These are phyloP conservation scores for Lepidochitona cinerea DNA, from an alignment of 2,888 invertebrate species.

Conservation along the genomic window DNA sequence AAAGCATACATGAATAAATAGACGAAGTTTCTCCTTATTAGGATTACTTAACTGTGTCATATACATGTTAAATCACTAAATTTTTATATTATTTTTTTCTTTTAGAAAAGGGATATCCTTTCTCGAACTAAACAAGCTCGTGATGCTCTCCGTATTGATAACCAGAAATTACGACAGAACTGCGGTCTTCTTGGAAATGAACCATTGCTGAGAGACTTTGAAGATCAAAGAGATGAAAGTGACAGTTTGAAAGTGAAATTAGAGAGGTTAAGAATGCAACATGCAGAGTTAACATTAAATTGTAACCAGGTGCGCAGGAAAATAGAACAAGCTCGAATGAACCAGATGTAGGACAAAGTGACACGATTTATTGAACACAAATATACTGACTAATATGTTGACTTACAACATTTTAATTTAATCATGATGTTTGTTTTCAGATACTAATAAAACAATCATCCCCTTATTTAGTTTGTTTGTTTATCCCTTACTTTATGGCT, in stretches of 20 bases:
- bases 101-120: conserved; percentile 68
- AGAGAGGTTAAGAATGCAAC: conserved; percentile 62
- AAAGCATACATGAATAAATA: no score
- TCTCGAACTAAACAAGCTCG: conserved; percentile 71
- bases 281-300: conserved; percentile 67
- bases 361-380: no score
- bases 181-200: conserved; percentile 74
- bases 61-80: no score
- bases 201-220: conserved; percentile 73
- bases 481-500: no score
- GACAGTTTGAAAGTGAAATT: conserved; percentile 58
- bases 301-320: conserved; percentile 66
- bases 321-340: conserved; percentile 61
- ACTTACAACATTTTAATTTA: no score
- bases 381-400: no score
- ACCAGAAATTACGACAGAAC: conserved; percentile 70
- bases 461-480: no score
- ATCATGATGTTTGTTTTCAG: no score
- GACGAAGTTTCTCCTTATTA: no score
- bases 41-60: no score
- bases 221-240: conserved; percentile 69
- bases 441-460: no score
- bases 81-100: not conserved
- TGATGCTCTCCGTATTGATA: conserved; percentile 71
- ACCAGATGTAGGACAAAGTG: not conserved